Evolutionary conservation across 1,140 invertebrate species (phyloP), one percentile per base, ranked within the genome.

Genomic region (Aleiodes sp.): DNA sequence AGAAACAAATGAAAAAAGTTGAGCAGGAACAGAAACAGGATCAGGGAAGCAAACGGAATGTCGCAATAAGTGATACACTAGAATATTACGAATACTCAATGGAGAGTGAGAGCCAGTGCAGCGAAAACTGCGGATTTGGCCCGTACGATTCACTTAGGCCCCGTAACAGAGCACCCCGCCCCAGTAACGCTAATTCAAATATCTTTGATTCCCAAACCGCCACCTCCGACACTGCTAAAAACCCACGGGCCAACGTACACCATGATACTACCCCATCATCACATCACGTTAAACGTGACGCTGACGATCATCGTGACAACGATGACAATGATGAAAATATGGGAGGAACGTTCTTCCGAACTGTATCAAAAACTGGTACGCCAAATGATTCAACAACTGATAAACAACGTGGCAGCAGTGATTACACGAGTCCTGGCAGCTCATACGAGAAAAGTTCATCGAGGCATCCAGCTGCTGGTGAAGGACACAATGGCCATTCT

Each of bases 101-200:
- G 84, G 85, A 86, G 73, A 86, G 85, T 79, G 84, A 86, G 76
- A 86, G 83, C 78, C 85, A 86, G 71, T 86, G 84, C 79, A 86
- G 85, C 82, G 85, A 86, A 75, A 86, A 84, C 83, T 86, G 84
- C 85, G 84, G 84, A 83, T 85, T 86, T 86, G 85, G 84, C 83
- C 80, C 82, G 82, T 84, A 78, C 81, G 82, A 84, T 80, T 75
- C 84, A 80, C 80, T 82, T 86, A 86, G 84, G 80, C 80, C 83
- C 82, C 80, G 79, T 82, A 85, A 84, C 76, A 81, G 80, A 84
- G 80, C 83, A 84, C 82, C 84, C 84, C 83, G 79, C 81, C 84
- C 85, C 78, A 80, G 83, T 86, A 86, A 85, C 77, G 85, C 85
- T 86, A 86, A 86, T 86, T 85, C 83, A 80, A 84, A 84, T 86